Base-by-base conservation (phyloP, 2,797 vertebrate species). In the Periophthalmus magnuspinnatus region DNA sequence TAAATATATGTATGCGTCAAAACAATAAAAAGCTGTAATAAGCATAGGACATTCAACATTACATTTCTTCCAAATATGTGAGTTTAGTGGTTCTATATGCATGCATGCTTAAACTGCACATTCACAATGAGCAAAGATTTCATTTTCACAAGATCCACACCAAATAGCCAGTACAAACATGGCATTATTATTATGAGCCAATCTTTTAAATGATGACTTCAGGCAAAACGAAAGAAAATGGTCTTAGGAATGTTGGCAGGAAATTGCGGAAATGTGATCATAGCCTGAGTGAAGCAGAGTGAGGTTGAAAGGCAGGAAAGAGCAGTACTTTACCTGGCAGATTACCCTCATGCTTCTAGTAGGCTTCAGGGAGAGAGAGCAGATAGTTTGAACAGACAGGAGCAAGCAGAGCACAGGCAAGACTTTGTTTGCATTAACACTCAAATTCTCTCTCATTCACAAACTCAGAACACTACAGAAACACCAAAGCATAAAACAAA, bases 291-390 rank as follows among this genome's bases (percentile, higher is more conserved):
- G 85, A 90, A 90, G 86, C 89, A 88, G 79, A 75, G 74, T 88
- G 90, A 87, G 86, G 88, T 89, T 82, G 90, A 86, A 89, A 88
- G 77, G 86, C 88, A 93, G 90, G 94, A 94, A 95, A 94, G 83
- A 94, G 93, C 91, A 92, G 87, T 95, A 93, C 92, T 95, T 92
- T 99, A 99, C 97, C 97, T 99, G 97, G 95, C 97, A 99, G 92
- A 99, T 97, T 94, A 99, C 97, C 95, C 96, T 97, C 97, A 99
- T 99, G 95, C 97, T 99, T 98, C 97, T 98, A 98, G 97, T 97
- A 93, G 97, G 97, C 97, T 99, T 99, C 94, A 93, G 93, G 92
- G 95, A 95, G 85, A 97, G 93, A 97, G 95, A 96, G 95, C 93
- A 97, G 92, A 95, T 92, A 94, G 88, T 93, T 96, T 96, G 92